Evolutionary conservation across 1,140 invertebrate species (phyloP).

Genomic region (Cecropterus lyciades): DNA sequence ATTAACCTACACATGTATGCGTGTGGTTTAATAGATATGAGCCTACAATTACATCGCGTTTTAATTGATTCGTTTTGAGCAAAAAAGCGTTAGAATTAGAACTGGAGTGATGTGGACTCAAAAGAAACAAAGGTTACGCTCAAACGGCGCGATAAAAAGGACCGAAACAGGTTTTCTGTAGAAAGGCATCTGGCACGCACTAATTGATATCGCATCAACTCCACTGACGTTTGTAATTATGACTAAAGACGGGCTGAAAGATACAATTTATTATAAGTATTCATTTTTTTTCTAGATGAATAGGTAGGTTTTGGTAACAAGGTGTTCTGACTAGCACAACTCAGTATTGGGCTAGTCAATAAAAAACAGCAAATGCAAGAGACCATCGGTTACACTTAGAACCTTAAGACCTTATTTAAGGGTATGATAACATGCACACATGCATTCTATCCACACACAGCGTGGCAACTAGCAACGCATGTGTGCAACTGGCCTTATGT

Average conservation of each 20-base stretch:
- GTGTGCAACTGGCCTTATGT: too few species aligned
- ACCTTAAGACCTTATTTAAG: too few species aligned
- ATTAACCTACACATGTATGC: background rate
- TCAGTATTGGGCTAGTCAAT: too few species aligned
- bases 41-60: background rate
- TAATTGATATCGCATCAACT: conserved; percentile 74
- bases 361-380: too few species aligned
- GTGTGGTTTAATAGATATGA: background rate
- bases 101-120: conserved; percentile 5
- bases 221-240: conserved; percentile 61
- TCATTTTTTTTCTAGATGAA: conserved; percentile 5
- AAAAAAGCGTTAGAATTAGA: conserved; percentile 27
- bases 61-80: conserved; percentile 13
- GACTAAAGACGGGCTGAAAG: conserved; percentile 43
- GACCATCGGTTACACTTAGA: too few species aligned
- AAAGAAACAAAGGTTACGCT: conserved; percentile 57
- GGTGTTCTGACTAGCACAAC: too few species aligned
- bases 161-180: conserved; percentile 70
- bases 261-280: conserved; percentile 21
- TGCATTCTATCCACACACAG: too few species aligned
- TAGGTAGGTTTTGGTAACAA: background rate
- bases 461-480: too few species aligned
- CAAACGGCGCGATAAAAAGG: conserved; percentile 56
- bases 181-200: conserved; percentile 75
- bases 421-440: too few species aligned